Evolutionary conservation across 2,113 vertebrate genomes (phyloP).

Genomic region (Mobula birostris): DNA sequence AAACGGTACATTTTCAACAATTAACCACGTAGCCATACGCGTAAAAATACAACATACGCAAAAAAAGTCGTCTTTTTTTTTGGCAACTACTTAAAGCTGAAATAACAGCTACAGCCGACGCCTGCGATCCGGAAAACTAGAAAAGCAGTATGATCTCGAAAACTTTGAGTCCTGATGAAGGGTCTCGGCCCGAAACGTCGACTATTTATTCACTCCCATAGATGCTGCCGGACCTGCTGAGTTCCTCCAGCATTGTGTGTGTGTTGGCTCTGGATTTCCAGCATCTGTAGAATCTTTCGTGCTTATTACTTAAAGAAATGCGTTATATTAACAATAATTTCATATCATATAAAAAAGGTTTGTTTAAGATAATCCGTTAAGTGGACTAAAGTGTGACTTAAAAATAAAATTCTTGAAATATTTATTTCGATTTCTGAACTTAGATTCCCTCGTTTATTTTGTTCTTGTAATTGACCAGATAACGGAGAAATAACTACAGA

Average conservation of each 20-base stretch:
- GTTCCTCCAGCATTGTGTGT: too few relatives aligned
- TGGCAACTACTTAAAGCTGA: not conserved
- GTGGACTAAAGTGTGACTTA: not conserved
- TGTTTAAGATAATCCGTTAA: not conserved
- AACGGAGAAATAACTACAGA: conserved; percentile 16
- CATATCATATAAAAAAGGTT: not conserved
- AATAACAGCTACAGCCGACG: too few relatives aligned
- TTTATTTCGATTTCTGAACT: not conserved
- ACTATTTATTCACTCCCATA: too few relatives aligned
- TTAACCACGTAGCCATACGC: too few relatives aligned
- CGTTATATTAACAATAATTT: not conserved
- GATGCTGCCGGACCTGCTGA: too few relatives aligned
- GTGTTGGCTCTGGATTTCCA: too few relatives aligned
- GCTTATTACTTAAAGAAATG: not conserved
- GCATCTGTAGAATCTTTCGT: too few relatives aligned
- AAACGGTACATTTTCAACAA: not conserved
- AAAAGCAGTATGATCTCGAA: not conserved
- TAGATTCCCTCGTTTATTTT: conserved; percentile 2
- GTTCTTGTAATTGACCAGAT: conserved; percentile 30
- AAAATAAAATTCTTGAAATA: not conserved
- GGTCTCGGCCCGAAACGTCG: too few relatives aligned
- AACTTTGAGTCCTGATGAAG: not conserved
- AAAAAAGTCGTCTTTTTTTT: not conserved
- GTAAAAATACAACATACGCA: too few relatives aligned
- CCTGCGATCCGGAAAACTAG: not conserved